A percentile compares a stretch with the other conserved stretches of the same genome.
These are phyloP conservation scores for Drosophila fungiperda DNA, from an alignment of 2,888 invertebrate genomes.

Conservation along the genomic window DNA sequence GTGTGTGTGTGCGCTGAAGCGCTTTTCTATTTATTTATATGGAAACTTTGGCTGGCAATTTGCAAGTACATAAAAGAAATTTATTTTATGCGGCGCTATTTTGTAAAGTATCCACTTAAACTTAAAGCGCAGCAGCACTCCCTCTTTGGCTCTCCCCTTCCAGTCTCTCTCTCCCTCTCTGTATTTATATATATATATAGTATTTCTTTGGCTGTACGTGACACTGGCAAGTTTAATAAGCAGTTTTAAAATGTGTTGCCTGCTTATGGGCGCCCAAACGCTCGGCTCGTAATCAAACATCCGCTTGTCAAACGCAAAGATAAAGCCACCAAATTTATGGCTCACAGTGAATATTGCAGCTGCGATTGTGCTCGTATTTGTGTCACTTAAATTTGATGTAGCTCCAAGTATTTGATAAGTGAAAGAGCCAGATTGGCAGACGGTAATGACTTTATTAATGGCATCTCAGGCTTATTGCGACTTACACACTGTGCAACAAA, in stretches of 20 bases:
- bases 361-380: constrained; percentile 55
- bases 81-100: constrained; percentile 77
- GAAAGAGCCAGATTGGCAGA: constrained; percentile 63
- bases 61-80: constrained; percentile 81
- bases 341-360: constrained; percentile 47
- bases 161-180: not conserved
- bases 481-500: constrained; percentile 53
- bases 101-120: constrained; percentile 79
- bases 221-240: constrained; percentile 68
- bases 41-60: constrained; percentile 77
- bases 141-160: not conserved
- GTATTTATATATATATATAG: not conserved
- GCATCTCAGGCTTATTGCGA: constrained; percentile 60
- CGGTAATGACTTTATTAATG: constrained; percentile 74
- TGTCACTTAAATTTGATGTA: constrained; percentile 68
- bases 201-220: constrained; percentile 49
- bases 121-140: constrained; percentile 53
- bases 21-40: constrained; percentile 79
- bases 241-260: constrained; percentile 65
- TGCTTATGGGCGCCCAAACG: constrained; percentile 41
- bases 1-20: constrained; percentile 55
- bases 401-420: constrained; percentile 62
- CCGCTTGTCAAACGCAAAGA: constrained; percentile 66
- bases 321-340: constrained; percentile 67
- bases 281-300: constrained; percentile 55